Evolutionary conservation across 1,140 invertebrate genomes (phyloP), one percentile per base, ranked within the genome.

Genomic region (Manduca sexta): DNA sequence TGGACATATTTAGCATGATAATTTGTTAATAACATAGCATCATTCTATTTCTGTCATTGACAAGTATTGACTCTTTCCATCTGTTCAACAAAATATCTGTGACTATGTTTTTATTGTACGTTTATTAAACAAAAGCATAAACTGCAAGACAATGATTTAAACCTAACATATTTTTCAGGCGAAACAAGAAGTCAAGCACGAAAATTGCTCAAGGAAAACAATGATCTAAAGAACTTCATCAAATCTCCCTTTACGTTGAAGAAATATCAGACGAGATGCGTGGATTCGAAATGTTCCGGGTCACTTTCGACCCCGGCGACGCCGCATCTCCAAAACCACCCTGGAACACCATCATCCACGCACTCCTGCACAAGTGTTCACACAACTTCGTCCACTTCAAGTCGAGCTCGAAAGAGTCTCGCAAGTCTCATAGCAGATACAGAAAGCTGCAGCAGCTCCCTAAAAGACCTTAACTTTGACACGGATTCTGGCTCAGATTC

Each of bases 391-490:
- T 85, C 79, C 12, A 76, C 75, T 18, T 77, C 77, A 38, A 81
- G 79, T 57, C 54, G 66, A 8, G 82, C 80, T 15, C 56, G 82
- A 4, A 82, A 82, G 39, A 82, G 78, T 47, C 58, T 85, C 0
- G 77, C 80, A 10, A 81, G 69, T 43, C 66, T 86, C 14, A 86
- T 84, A 40, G 80, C 79, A 18, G 83, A 86, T 48, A 80, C 82
- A 13, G 86, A 87, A 47, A 87, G 86, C 46, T 86, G 84, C 52
- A 87, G 83, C 56, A 87, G 82, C 49, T 87, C 86, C 14, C 44
- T 87, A 8, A 84, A 86, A 74, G 83, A 85, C 40, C 66, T 86
- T 0, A 87, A 82, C 45, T 86, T 87, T 45, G 77, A 86, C 48
- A 70, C 83, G 4, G 84, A 86, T 34, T 84, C 84, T 26, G 67